Conservation (phyloP, 2,888 invertebrate genomes). For the Dichetophora obliterata region DNA sequence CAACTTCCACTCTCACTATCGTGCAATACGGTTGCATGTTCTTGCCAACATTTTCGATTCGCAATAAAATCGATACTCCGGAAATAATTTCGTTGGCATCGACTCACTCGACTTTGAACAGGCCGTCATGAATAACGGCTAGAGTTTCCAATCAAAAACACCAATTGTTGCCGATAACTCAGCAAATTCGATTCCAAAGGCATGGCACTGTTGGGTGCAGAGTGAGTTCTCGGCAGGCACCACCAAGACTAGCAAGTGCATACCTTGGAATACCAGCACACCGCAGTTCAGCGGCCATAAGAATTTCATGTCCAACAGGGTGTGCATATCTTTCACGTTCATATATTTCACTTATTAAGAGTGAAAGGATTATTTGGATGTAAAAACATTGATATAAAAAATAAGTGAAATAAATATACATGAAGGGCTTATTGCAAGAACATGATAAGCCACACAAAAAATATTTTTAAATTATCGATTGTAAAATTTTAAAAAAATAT, state of each 20-base stretch:
- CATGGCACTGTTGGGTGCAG: neutral
- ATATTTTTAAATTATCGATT: too few relatives aligned
- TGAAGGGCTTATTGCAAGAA: too few relatives aligned
- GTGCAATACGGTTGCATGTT: too few relatives aligned
- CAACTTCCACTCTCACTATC: neutral
- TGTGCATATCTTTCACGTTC: too few relatives aligned
- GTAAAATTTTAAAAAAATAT: too few relatives aligned
- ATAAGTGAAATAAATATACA: too few relatives aligned
- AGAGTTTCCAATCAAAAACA: slow-evolving; percentile 47
- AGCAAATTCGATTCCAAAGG: slow-evolving; percentile 19
- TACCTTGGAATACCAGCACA: neutral
- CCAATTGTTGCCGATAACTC: slow-evolving; percentile 25
- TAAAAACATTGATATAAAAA: too few relatives aligned
- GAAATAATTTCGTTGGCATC: slow-evolving; percentile 54
- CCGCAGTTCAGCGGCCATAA: neutral
- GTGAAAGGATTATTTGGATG: too few relatives aligned
- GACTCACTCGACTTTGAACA: slow-evolving; percentile 58
- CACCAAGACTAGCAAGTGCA: too few relatives aligned
- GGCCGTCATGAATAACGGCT: slow-evolving; percentile 49
- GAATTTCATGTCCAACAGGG: neutral
- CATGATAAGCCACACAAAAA: too few relatives aligned
- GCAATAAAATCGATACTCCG: slow-evolving; percentile 54
- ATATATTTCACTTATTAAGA: too few relatives aligned
- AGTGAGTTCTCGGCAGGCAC: too few relatives aligned
- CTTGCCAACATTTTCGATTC: neutral